Base-by-base conservation (phyloP, 2,797 vertebrate genomes). In the Enteromius trimaculatus region DNA sequence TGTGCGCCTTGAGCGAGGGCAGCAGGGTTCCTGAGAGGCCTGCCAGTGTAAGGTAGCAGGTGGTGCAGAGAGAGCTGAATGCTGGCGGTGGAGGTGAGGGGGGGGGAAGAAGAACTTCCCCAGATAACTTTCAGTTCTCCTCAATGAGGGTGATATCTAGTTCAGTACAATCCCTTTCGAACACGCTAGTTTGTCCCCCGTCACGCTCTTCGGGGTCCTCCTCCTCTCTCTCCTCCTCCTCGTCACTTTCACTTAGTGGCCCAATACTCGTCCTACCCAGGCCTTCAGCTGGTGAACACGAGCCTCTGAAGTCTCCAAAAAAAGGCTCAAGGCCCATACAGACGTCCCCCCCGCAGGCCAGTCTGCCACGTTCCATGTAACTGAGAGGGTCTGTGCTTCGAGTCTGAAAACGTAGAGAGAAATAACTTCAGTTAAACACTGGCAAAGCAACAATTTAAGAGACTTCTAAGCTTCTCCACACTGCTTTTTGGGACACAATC, bases 121-220 rank as follows among this genome's bases (percentile, higher is more conserved):
- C 91, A 86, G 49, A 85, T 80, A 53, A 55, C 79, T 89, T 88
- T 95, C 95, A 97, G 94, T 97, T 98, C 91, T 98, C 97, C 91
- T 98, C 97, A 89, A 97, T 97, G 86, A 97, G 93, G 91, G 96
- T 96, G 93, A 97, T 92, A 93, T 97, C 96, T 86, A 97, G 95
- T 94, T 98, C 97, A 91, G 96, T 96, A 93, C 96, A 97, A 89
- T 97, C 96, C 92, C 96, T 94, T 93, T 97, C 96, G 78, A 97
- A 97, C 66, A 97, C 94, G 26, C 95, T 95, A 93, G 95, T 94
- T 92, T 96, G 93, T 11, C 90, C 93, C 1, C 90, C 93, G 60
- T 94, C 94, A 0, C 90, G 90, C 76, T 87, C 90, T 76, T 86
- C 90, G 0, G 37, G 87, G 1, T 92, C 94, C 82, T 91, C 93